Conservation (phyloP, 2,888 invertebrate genomes). For the Lithophane leautieri region DNA sequence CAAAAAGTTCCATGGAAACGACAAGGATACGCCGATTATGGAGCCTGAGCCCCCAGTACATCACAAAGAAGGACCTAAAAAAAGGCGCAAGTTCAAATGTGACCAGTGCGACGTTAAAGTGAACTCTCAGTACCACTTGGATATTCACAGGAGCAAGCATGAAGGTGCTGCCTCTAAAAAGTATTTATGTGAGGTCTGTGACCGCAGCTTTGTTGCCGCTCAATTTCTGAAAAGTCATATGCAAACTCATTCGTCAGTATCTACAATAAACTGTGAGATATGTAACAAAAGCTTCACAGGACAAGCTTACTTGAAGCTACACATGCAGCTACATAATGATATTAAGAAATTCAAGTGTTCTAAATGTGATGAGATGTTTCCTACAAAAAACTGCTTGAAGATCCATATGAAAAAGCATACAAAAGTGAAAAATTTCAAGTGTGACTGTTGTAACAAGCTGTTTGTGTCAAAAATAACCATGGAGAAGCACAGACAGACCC, state of each 20-base stretch:
- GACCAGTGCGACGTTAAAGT: constrained; percentile 88
- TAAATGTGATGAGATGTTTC: constrained; percentile 88
- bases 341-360: constrained; percentile 88
- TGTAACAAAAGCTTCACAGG: constrained; percentile 87
- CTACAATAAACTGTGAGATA: constrained; percentile 87
- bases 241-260: constrained; percentile 86
- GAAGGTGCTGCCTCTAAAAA: constrained; percentile 85
- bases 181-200: constrained; percentile 86
- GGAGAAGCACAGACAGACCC: constrained; percentile 86
- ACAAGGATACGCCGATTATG: constrained; percentile 82
- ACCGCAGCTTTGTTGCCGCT: constrained; percentile 86
- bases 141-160: constrained; percentile 87
- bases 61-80: constrained; percentile 82
- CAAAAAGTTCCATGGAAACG: constrained; percentile 87
- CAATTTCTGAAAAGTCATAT: constrained; percentile 88
- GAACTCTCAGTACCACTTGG: constrained; percentile 87
- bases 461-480: constrained; percentile 88
- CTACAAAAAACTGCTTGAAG: constrained; percentile 87
- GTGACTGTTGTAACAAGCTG: constrained; percentile 85
- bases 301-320: constrained; percentile 86
- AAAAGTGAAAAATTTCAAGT: constrained; percentile 88
- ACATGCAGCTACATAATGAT: constrained; percentile 88
- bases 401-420: constrained; percentile 88
- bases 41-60: constrained; percentile 75
- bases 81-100: constrained; percentile 86